These are phyloP conservation scores for Lateolabrax maculatus DNA, from an alignment of 2,797 vertebrate genomes.

Conservation along the genomic window DNA sequence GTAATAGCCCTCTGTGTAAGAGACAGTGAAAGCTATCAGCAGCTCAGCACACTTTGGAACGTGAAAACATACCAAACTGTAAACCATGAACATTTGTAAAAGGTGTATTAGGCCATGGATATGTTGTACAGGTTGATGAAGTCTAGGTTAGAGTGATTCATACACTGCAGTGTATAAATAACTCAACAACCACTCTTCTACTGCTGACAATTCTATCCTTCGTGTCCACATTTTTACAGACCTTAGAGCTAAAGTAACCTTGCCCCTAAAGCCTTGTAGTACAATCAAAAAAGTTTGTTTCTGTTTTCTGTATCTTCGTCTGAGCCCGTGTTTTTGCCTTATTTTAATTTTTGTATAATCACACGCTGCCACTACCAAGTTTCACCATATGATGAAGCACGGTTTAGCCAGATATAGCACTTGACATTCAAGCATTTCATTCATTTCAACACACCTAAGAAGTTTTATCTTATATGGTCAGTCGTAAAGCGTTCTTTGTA, in stretches of 20 bases:
- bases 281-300: neutral
- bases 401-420: neutral
- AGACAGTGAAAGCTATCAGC: conserved; percentile 28
- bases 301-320: neutral
- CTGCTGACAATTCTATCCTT: conserved; percentile 1
- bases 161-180: neutral
- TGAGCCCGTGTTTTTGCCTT: neutral
- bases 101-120: neutral
- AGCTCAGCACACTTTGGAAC: neutral
- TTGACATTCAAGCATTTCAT: neutral
- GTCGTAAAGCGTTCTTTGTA: neutral
- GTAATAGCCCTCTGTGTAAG: conserved; percentile 39
- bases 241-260: neutral
- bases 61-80: neutral
- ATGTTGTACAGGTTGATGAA: neutral
- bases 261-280: neutral
- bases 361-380: neutral
- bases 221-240: neutral
- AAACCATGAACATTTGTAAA: conserved; percentile 6
- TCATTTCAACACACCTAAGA: too few relatives aligned
- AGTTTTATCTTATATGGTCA: neutral
- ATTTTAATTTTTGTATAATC: neutral
- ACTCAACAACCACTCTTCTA: neutral
- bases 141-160: conserved; percentile 2
- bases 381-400: neutral